These are phyloP conservation scores for Bagarius yarrelli DNA, from an alignment of 2,113 vertebrate species.

Conservation along the genomic window DNA sequence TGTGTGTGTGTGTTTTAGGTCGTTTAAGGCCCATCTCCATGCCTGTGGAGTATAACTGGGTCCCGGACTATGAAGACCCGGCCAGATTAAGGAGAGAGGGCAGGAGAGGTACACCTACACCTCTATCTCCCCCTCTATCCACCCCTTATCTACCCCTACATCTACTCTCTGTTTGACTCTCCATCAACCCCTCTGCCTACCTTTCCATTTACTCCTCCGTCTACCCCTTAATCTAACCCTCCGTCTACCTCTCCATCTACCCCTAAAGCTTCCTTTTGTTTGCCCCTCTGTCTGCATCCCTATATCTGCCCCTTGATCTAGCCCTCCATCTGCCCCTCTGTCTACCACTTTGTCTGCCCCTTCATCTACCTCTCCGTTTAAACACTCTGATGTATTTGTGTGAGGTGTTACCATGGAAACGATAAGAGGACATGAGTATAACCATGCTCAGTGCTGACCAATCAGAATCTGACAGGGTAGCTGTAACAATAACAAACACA, in stretches of 20 bases:
- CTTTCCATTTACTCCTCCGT: too few species aligned
- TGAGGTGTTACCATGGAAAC: not conserved
- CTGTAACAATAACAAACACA: not conserved
- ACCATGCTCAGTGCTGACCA: not conserved
- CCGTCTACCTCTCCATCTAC: too few species aligned
- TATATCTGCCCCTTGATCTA: not conserved
- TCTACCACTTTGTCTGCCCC: not conserved
- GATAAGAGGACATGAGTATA: not conserved
- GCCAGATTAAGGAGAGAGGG: slow-evolving; percentile 85
- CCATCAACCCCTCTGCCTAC: too few species aligned
- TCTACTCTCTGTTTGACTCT: too few species aligned
- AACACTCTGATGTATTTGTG: not conserved
- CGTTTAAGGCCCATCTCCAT: slow-evolving; percentile 96
- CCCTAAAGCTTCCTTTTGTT: too few species aligned
- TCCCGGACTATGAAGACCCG: slow-evolving; percentile 87
- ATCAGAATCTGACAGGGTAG: too few species aligned
- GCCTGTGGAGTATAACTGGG: slow-evolving; percentile 91
- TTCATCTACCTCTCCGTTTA: not conserved
- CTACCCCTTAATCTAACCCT: too few species aligned
- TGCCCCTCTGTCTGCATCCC: not conserved
- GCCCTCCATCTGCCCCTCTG: not conserved
- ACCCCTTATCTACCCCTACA: too few species aligned
- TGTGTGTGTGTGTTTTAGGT: slow-evolving; percentile 71
- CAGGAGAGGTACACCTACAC: slow-evolving; percentile 75
- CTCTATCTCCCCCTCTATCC: too few species aligned